Evolutionary conservation across 1,140 invertebrate species (phyloP).

Genomic region (Delia radicum): DNA sequence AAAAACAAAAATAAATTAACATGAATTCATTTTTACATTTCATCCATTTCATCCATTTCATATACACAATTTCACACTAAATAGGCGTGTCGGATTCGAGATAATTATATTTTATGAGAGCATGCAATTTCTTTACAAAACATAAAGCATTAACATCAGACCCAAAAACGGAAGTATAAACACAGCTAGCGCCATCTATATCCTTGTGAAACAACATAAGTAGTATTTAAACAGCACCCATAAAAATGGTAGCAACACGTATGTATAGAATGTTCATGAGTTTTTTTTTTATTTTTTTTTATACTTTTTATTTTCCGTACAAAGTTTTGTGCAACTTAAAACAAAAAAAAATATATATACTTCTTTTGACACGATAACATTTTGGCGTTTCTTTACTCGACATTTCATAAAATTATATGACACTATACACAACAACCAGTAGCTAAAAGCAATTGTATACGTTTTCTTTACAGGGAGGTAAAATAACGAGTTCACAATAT

Average conservation of each 20-base stretch:
- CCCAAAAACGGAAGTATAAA: neutral
- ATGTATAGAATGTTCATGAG: no score
- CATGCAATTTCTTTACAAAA: neutral
- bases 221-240: neutral
- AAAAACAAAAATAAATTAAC: no score
- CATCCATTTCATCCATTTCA: neutral
- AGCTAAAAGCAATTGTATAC: neutral
- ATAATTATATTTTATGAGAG: slow-evolving; percentile 24
- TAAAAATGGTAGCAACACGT: slow-evolving; percentile 51
- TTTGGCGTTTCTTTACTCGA: neutral
- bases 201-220: neutral
- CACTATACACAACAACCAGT: neutral
- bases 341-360: neutral
- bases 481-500: neutral
- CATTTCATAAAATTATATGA: neutral
- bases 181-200: slow-evolving; percentile 10
- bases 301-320: neutral
- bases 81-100: slow-evolving; percentile 25
- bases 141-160: neutral
- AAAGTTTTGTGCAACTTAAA: neutral
- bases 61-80: slow-evolving; percentile 17
- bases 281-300: no score
- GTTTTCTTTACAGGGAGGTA: neutral
- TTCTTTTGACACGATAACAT: slow-evolving; percentile 9
- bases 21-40: no score